Evolutionary conservation across 1,140 invertebrate genomes (phyloP), one percentile per base, ranked within the genome.

Genomic region (Heliothis subflexa): DNA sequence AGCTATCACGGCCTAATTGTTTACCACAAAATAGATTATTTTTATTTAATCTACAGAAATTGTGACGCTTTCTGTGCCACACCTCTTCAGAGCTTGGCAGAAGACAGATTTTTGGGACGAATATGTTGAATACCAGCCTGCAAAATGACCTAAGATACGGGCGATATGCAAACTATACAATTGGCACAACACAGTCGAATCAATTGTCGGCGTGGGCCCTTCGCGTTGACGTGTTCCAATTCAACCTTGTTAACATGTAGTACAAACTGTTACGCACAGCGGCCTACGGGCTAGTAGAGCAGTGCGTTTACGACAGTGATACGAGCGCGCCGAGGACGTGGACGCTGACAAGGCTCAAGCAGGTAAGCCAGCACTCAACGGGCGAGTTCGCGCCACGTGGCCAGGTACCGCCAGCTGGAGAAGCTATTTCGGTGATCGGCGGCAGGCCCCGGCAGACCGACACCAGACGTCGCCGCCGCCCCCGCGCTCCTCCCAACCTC

Each of bases 391-490:
- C 70, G 84, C 90, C 91, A 94, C 92, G 93, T 94, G 93, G 88
- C 85, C 93, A 94, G 93, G 93, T 94, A 93, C 83, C 83, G 89
- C 89, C 91, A 92, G 90, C 93, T 94, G 93, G 93, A 93, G 87
- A 88, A 90, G 92, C 85, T 94, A 94, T 94, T 94, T 94, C 85
- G 86, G 93, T 93, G 88, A 89, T 86, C 89, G 86, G 87, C 88
- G 88, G 90, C 89, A 91, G 91, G 90, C 87, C 91, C 91, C 90
- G 89, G 93, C 92, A 94, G 93, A 94, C 93, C 92, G 93, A 93
- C 92, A 94, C 93, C 93, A 94, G 93, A 94, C 93, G 91, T 87
- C 89, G 90, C 86, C 88, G 90, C 89, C 92, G 93, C 92, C 93
- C 91, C 92, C 93, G 91, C 93, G 87, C 92, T 88, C 89, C 89